Conservation (phyloP, 35 echinoderm and acorn worm genomes). For the Heliocidaris erythrogramma region DNA sequence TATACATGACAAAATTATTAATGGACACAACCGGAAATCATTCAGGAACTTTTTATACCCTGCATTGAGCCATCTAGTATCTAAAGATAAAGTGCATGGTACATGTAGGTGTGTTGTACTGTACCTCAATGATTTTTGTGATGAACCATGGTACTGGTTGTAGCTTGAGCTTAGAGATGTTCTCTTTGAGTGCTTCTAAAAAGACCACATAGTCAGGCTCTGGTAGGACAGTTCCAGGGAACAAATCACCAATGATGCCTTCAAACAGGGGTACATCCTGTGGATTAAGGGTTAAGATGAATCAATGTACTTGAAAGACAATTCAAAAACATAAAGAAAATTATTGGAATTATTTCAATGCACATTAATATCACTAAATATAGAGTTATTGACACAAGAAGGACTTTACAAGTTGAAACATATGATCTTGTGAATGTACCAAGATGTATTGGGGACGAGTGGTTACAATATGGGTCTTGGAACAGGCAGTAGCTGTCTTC, state of each 20-base stretch:
- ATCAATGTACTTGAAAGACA: not conserved
- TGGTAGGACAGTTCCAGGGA: conserved; percentile 88
- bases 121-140: conserved; percentile 96
- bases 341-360: no score
- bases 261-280: conserved; percentile 99
- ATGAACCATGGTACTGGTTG: conserved; percentile 95
- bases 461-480: no score
- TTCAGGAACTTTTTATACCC: not conserved
- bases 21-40: not conserved
- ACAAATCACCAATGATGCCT: conserved; percentile 98
- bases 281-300: not conserved
- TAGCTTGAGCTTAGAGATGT: conserved; percentile 79
- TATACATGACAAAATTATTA: not conserved
- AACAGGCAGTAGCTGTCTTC: no score
- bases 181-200: conserved; percentile 85
- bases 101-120: not conserved
- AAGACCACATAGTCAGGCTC: conserved; percentile 88
- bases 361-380: no score
- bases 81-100: not conserved
- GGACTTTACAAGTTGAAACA: no score
- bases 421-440: no score
- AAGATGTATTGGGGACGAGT: no score
- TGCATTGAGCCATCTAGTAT: not conserved
- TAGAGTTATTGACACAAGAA: no score
- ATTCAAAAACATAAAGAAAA: not conserved